Base-by-base conservation (phyloP, 1,140 invertebrate genomes). In the Schlechtendalia chinensis region DNA sequence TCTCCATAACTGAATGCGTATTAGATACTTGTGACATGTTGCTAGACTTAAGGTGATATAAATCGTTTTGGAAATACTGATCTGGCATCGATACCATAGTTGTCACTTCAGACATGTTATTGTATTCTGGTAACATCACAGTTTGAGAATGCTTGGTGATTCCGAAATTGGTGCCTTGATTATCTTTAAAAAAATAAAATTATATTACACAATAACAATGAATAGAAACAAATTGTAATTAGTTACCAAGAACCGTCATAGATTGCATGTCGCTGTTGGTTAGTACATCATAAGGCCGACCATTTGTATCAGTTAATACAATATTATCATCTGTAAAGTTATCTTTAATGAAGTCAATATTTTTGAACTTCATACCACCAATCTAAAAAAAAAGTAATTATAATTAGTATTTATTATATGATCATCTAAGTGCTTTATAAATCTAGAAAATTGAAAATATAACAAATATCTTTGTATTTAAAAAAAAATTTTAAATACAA, bases 281-380 rank as follows among this genome's bases (percentile, higher is more conserved):
- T 3, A 79, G 24, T 19, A 61, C 58, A 61, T 79, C 75, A 63
- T 63, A 79, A 24, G 75, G 75, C 24, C 58, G 54, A 0, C 58
- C 75, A 6, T 79, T 79, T 1, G 54, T 47, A 79, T 79, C 75
- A n/a, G 75, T 63, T 63, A 79, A 63, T n/a, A 79, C 75, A 61
- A 79, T 79, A 61, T 29, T 79, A 61, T 79, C 58, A 79, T 79
- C 56, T 11, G 56, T 29, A 50, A 79, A 79, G 6, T 32, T 61
- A n/a, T 79, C 75, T 79, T 79, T 79, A 79, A 63, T 79, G 16
- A 79, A 79, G 8, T 75, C 72, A 39, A 75, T 75, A 50, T 79
- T 79, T 27, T 79, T 79, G 50, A 79, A 79, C 22, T 79, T 79
- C 56, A 79, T 79, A 32, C 75, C 75, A 19, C 58, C 75, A 79